A percentile compares a stretch with the other conserved stretches of the same genome.
These are phyloP conservation scores for Struthio camelus DNA, from an alignment of 2,113 vertebrate genomes.

Conservation along the genomic window DNA sequence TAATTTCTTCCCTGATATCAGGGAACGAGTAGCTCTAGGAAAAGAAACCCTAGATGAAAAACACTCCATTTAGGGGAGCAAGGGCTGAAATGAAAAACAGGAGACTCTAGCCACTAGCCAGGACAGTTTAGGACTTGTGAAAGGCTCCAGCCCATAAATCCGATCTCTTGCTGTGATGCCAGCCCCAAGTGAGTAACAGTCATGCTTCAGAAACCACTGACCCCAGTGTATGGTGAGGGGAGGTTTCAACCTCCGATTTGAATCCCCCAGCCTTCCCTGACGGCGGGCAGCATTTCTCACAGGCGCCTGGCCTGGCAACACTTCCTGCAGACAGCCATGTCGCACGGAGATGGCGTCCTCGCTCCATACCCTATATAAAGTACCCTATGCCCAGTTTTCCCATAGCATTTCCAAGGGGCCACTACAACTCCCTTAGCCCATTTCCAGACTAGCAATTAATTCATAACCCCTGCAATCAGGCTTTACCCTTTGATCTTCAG, in stretches of 20 bases:
- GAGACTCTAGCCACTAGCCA: neutral
- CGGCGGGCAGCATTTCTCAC: accelerated
- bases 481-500: neutral
- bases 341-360: neutral
- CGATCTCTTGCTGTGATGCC: neutral
- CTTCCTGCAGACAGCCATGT: neutral
- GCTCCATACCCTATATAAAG: neutral
- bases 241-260: neutral
- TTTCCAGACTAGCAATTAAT: neutral
- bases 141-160: neutral
- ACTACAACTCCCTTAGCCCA: neutral
- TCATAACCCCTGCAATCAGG: neutral
- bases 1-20: neutral
- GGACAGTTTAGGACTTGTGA: neutral
- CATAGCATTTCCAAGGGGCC: neutral
- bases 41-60: neutral
- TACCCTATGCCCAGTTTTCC: neutral
- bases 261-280: neutral
- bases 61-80: neutral
- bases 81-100: neutral
- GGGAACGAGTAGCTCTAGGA: neutral
- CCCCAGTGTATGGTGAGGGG: neutral
- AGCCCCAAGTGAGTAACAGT: neutral
- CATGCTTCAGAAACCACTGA: neutral
- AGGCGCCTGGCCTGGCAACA: neutral